Conservation (phyloP, 2,797 vertebrate genomes). For the Myotis vivesi region DNA sequence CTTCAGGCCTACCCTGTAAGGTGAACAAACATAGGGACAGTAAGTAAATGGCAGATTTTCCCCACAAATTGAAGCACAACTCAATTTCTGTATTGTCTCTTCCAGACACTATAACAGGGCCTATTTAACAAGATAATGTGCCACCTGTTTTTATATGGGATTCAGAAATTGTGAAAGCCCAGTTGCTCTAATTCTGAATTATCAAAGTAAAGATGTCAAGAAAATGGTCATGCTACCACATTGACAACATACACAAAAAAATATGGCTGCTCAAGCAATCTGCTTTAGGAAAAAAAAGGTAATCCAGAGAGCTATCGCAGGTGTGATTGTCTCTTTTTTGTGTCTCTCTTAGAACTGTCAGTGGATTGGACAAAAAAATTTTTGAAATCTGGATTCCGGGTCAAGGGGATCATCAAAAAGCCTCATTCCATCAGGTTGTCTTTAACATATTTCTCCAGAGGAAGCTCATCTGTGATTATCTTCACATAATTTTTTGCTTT, state of each 20-base stretch:
- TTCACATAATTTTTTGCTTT: background rate
- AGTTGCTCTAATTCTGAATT: background rate
- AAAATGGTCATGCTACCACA: background rate
- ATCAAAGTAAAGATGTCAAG: conserved; percentile 11
- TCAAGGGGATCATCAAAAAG: background rate
- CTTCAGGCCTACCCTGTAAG: background rate
- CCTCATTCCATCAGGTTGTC: background rate
- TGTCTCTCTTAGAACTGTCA: background rate
- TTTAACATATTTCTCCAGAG: background rate
- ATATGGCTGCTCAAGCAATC: background rate
- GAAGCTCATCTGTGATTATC: background rate
- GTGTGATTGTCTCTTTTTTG: background rate
- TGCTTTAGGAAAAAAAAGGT: background rate
- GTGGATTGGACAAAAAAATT: background rate
- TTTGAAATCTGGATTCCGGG: background rate
- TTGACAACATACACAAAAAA: background rate
- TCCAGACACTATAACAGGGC: background rate
- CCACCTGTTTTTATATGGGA: background rate
- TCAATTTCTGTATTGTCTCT: background rate
- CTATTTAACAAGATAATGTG: background rate
- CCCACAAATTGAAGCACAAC: background rate
- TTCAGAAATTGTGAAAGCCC: conserved; percentile 1
- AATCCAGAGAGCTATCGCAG: background rate
- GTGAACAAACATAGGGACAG: background rate
- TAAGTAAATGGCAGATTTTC: background rate